Base-by-base conservation (phyloP, 2,888 invertebrate genomes). In the Eudemis profundana region DNA sequence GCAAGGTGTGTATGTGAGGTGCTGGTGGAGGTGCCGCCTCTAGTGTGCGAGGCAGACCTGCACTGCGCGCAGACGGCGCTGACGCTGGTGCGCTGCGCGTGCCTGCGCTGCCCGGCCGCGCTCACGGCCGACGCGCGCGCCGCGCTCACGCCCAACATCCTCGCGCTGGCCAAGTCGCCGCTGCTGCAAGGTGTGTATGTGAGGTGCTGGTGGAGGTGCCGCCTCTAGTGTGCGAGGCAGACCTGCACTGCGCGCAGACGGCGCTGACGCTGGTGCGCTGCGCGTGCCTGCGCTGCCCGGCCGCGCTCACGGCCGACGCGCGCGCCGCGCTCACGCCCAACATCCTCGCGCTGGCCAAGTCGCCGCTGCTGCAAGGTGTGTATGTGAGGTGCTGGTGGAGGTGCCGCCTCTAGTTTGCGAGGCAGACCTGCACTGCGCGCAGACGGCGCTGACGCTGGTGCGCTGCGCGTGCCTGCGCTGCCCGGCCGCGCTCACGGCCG, bases 351-450 rank as follows among this genome's bases (percentile, higher is more conserved):
- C 93, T 99, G 62, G 97, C 98, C 29, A 96, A 97, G 82, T 98
- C 98, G 38, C 54, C 54, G 54, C 40, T 54, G 54, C 42, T 50
- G 33, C 50, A 99, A 99, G 87, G 44, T n/a, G n/a, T n/a, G n/a
- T n/a, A n/a, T n/a, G n/a, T n/a, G n/a, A n/a, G n/a, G n/a, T n/a
- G n/a, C n/a, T n/a, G n/a, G n/a, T n/a, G n/a, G n/a, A n/a, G n/a
- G n/a, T n/a, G n/a, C n/a, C n/a, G n/a, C n/a, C n/a, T n/a, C n/a
- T n/a, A n/a, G n/a, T n/a, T n/a, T n/a, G n/a, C n/a, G n/a, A n/a
- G n/a, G n/a, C n/a, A n/a, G 99, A 99, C 92, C 93, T 99, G 69
- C 98, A 99, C 87, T 98, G 99, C 74, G 98, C 99, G 50, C 99
- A 99, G 90, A 94, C 97, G 77, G 97, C 99, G 4, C 93, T 99